These are phyloP conservation scores for Cotesia congregata DNA, from an alignment of 2,888 invertebrate genomes.

Conservation along the genomic window DNA sequence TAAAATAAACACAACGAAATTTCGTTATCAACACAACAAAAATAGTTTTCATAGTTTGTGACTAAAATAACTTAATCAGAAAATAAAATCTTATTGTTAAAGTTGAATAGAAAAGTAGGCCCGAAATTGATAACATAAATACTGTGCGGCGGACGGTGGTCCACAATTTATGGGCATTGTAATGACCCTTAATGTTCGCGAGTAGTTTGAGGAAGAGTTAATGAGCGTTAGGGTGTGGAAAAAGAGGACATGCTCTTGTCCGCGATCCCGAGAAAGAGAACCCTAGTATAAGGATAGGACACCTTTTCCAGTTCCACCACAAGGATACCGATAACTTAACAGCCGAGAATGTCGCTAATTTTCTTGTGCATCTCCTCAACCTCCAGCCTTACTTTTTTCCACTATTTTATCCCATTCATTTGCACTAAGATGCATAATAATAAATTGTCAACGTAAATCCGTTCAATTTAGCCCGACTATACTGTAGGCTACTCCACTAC, in stretches of 20 bases:
- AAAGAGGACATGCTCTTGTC: not conserved
- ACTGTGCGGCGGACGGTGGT: conserved; percentile 61
- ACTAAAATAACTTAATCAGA: not conserved
- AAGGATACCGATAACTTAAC: conserved; percentile 58
- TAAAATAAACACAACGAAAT: not conserved
- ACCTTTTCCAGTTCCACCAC: not conserved
- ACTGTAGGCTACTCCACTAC: too few species aligned
- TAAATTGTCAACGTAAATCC: not conserved
- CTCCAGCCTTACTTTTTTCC: not conserved
- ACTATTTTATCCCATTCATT: not conserved
- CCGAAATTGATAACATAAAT: conserved; percentile 67
- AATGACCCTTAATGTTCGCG: conserved; percentile 69
- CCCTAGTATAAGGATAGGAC: not conserved
- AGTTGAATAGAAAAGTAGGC: conserved; percentile 39
- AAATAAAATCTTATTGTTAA: conserved; percentile 16
- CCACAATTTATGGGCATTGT: conserved; percentile 67
- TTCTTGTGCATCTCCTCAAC: conserved; percentile 50
- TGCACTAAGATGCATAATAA: not conserved
- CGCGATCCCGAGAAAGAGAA: not conserved
- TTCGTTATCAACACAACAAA: not conserved
- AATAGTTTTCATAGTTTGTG: not conserved
- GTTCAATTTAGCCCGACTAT: not conserved
- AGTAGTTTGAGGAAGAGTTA: conserved; percentile 58
- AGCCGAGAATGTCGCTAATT: conserved; percentile 59
- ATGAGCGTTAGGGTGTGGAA: conserved; percentile 13